A percentile compares a stretch with the other conserved stretches of the same genome.
These are phyloP conservation scores for Amniataba percoides DNA, from an alignment of 2,797 vertebrate species.

Conservation along the genomic window DNA sequence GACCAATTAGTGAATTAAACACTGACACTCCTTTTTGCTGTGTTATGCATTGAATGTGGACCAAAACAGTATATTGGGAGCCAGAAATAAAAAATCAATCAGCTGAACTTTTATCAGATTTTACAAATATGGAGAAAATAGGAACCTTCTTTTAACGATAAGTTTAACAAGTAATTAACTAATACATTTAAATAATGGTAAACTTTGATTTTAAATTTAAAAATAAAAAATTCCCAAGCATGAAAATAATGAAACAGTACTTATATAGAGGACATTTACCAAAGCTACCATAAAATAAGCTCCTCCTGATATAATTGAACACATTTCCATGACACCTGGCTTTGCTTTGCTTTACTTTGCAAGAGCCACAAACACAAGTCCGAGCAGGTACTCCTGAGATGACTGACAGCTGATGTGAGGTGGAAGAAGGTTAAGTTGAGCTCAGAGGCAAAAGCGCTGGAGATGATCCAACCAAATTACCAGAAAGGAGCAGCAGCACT, in stretches of 20 bases:
- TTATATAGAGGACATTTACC: not conserved
- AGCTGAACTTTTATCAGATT: not conserved
- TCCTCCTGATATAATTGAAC: not conserved
- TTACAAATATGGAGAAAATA: not conserved
- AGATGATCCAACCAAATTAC: constrained; percentile 7
- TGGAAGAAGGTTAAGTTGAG: constrained; percentile 27
- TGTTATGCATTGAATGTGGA: not conserved
- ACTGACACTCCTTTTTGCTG: not conserved
- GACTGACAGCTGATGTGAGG: constrained; percentile 24
- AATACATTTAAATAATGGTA: no score
- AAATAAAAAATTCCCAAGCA: not conserved
- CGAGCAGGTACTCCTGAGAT: constrained; percentile 35
- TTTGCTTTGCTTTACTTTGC: constrained; percentile 10
- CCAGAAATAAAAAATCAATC: not conserved
- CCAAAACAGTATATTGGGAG: not conserved
- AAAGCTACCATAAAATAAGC: not conserved
- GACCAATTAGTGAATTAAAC: not conserved
- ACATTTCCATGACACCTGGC: constrained; percentile 3
- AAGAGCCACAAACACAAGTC: constrained; percentile 48
- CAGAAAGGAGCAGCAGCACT: constrained; percentile 9
- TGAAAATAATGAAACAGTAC: not conserved
- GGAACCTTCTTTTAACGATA: no score
- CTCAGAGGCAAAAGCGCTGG: constrained; percentile 33
- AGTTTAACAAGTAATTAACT: no score
- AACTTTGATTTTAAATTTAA: no score